Evolutionary conservation across 2,888 invertebrate species (phyloP), one percentile per base, ranked within the genome.

Genomic region (Heteromurus nitidus): DNA sequence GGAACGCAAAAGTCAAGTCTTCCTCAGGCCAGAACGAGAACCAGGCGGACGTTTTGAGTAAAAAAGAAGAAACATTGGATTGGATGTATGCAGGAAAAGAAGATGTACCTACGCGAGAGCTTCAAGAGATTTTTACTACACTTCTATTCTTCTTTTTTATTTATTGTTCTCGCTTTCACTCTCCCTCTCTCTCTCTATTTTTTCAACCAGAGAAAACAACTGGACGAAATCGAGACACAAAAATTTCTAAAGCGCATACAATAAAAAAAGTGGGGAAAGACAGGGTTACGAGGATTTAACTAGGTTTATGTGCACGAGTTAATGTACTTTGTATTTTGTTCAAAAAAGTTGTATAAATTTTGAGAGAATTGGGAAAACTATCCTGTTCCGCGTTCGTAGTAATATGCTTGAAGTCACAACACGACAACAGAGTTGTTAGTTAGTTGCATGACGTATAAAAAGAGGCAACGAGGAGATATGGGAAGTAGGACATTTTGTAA

Each of bases 261-360:
- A n/a, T 44, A n/a, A 44, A n/a, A 44, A 44, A 44, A 9, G 20
- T 50, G 20, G 20, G 20, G 9, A 20, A n/a, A 36, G 36, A 50
- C n/a, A 3, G 9, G 20, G 50, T 50, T 50, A 50, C 50, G 50
- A 50, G 50, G 50, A 20, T 50, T 50, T 50, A 50, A 50, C 50
- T 50, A 20, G 20, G 50, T 50, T 50, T 50, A 50, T 20, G 20
- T 50, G 50, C 9, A 50, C 20, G 2, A 50, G n/a, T 50, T 50
- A 3, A 20, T 36, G 36, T 36, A 9, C 13, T 36, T 36, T 36
- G 5, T 36, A 13, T 36, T 36, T 36, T 36, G 13, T 13, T 9
- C 13, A 13, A 9, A 36, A 9, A 36, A 5, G 36, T 36, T 13
- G 13, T 36, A 9, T 36, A 36, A 36, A 36, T 36, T n/a, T n/a